Evolutionary conservation across 2,888 invertebrate genomes (phyloP).

Genomic region (Aporophyla lueneburgensis): DNA sequence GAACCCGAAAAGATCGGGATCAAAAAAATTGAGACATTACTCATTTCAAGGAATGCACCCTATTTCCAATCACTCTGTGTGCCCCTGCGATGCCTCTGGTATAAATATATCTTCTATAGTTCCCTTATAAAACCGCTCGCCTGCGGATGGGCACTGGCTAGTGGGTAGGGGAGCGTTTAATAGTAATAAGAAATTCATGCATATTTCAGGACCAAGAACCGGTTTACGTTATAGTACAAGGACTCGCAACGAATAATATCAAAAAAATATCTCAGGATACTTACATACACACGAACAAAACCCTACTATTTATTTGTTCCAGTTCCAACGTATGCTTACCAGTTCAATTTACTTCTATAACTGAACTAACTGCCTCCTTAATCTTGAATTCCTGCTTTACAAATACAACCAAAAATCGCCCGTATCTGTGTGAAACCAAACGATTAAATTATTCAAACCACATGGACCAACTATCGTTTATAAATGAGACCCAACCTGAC

Average conservation of each 20-base stretch:
- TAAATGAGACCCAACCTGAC: conserved; percentile 76
- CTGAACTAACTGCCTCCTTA: conserved; percentile 75
- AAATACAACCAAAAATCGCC: conserved; percentile 49
- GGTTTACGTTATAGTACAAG: conserved; percentile 72
- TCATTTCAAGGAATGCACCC: not conserved
- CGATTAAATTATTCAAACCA: conserved; percentile 81
- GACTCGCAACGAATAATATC: conserved; percentile 55
- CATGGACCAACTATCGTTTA: conserved; percentile 81
- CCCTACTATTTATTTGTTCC: conserved; percentile 79
- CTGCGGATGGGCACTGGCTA: not conserved
- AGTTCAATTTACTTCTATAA: conserved; percentile 74
- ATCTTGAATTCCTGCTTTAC: conserved; percentile 76
- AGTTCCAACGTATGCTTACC: conserved; percentile 70
- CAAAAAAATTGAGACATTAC: not conserved
- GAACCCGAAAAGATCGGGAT: not conserved
- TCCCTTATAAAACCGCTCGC: not conserved
- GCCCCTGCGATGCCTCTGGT: not conserved
- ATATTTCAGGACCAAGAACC: conserved; percentile 78
- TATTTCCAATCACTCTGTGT: not conserved
- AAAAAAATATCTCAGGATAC: conserved; percentile 78
- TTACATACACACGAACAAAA: conserved; percentile 78
- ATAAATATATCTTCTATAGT: not conserved
- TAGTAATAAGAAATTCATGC: not conserved
- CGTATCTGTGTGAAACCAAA: conserved; percentile 76
- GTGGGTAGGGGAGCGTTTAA: not conserved